Evolutionary conservation across 2,888 invertebrate species (phyloP).

Genomic region (Perdita meconis): DNA sequence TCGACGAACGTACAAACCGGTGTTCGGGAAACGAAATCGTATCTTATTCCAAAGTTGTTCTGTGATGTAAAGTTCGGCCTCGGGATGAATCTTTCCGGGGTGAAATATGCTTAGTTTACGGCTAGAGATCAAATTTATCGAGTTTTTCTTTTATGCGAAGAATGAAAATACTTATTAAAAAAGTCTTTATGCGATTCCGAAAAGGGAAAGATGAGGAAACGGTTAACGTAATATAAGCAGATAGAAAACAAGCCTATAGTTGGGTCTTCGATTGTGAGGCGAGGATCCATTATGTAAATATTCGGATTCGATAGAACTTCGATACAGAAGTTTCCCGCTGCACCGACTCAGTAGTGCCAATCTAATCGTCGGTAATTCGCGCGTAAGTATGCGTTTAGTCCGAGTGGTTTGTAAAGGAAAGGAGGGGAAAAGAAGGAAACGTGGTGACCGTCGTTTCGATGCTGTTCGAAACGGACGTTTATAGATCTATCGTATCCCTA

Average conservation of each 20-base stretch:
- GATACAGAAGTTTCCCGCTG: constrained; percentile 41
- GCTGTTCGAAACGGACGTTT: not conserved
- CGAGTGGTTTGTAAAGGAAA: constrained; percentile 19
- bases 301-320: constrained; percentile 26
- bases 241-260: constrained; percentile 10
- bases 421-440: not conserved
- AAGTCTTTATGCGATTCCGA: not conserved
- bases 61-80: constrained; percentile 51
- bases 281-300: constrained; percentile 35
- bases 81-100: constrained; percentile 21
- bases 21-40: constrained; percentile 47
- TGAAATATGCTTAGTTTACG: constrained; percentile 30
- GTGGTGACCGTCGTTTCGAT: constrained; percentile 2
- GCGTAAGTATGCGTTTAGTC: constrained; percentile 28
- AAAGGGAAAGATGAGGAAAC: not conserved
- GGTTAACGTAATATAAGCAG: constrained; percentile 5
- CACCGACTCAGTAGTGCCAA: constrained; percentile 53
- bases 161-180: not conserved
- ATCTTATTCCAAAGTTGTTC: constrained; percentile 56
- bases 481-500: constrained; percentile 68
- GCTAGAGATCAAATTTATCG: constrained; percentile 19
- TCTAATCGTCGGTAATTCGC: constrained; percentile 49
- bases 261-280: not conserved
- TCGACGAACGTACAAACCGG: constrained; percentile 54
- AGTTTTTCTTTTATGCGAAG: constrained; percentile 5